phyloP scores from a whole-genome alignment of 2,888 invertebrate species.

The Crepidodera aurea region DNA sequence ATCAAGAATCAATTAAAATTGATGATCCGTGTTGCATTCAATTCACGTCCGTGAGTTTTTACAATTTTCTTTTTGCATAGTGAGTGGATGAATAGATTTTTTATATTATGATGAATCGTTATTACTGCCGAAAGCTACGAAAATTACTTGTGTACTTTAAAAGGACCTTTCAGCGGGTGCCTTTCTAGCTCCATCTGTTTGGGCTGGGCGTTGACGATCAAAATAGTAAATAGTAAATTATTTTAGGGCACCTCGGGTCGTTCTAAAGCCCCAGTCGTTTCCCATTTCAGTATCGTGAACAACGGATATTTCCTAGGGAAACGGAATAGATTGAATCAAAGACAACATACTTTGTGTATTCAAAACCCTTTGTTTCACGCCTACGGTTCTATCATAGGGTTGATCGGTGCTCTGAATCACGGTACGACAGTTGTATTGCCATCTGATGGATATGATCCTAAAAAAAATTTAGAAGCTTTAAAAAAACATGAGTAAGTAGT shows the following conservation, averaged over 20 bases:
- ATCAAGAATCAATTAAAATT: constrained; percentile 67
- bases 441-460: constrained; percentile 68
- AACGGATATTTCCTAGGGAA: constrained; percentile 73
- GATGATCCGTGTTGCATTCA: constrained; percentile 79
- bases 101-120: too few relatives aligned
- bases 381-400: constrained; percentile 74
- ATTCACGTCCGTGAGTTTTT: constrained; percentile 74
- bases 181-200: too few relatives aligned
- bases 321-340: constrained; percentile 61
- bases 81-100: too few relatives aligned
- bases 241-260: constrained; percentile 64
- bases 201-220: too few relatives aligned
- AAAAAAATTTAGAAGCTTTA: constrained; percentile 69
- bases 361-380: constrained; percentile 86
- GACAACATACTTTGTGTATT: constrained; percentile 65
- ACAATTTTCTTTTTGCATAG: neutral
- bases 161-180: too few relatives aligned
- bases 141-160: too few relatives aligned
- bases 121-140: too few relatives aligned
- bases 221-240: too few relatives aligned
- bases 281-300: constrained; percentile 79
- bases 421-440: constrained; percentile 72
- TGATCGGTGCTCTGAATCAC: constrained; percentile 66
- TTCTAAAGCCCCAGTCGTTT: constrained; percentile 78
- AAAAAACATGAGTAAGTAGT: constrained; percentile 69